Percentiles rank a stretch among this genome's conserved stretches.
phyloP scores from a whole-genome alignment of 2,888 invertebrate species.

The Polydrusus cervinus region DNA sequence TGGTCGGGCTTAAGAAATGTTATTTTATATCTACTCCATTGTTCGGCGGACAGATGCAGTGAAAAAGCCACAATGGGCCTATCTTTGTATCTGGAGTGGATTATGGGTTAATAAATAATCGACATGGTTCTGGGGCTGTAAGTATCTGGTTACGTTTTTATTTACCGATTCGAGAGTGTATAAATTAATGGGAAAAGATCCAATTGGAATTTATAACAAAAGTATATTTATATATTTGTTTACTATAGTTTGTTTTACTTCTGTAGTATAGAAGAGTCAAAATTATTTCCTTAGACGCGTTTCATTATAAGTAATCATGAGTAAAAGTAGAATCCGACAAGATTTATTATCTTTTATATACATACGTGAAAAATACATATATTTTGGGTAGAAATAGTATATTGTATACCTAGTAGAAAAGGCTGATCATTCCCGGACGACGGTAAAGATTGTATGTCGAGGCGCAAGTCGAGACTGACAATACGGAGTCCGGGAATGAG shows the following conservation, averaged over 20 bases:
- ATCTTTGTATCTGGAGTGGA: conserved; percentile 50
- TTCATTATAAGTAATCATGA: no score
- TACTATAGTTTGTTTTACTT: background rate
- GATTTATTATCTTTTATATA: no score
- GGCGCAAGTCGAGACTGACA: no score
- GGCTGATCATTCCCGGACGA: no score
- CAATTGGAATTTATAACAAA: background rate
- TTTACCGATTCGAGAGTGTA: conserved; percentile 48
- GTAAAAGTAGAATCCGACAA: no score
- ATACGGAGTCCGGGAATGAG: no score
- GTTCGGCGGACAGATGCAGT: conserved; percentile 53
- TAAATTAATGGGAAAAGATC: conserved; percentile 48
- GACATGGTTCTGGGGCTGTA: conserved; percentile 37
- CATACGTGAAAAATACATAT: no score
- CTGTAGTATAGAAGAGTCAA: no score
- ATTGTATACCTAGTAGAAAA: no score
- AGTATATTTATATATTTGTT: background rate
- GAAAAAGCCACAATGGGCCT: conserved; percentile 54
- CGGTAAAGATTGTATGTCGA: no score
- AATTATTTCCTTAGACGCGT: no score
- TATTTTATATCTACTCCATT: conserved; percentile 52
- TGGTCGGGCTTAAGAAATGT: conserved; percentile 45
- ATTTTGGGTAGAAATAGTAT: no score
- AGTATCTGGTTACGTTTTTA: conserved; percentile 52
- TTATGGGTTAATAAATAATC: conserved; percentile 55